A percentile compares a stretch with the other conserved stretches of the same genome.
Conservation (phyloP, 64 coral and sea anemone species). For the Montipora cactus region DNA sequence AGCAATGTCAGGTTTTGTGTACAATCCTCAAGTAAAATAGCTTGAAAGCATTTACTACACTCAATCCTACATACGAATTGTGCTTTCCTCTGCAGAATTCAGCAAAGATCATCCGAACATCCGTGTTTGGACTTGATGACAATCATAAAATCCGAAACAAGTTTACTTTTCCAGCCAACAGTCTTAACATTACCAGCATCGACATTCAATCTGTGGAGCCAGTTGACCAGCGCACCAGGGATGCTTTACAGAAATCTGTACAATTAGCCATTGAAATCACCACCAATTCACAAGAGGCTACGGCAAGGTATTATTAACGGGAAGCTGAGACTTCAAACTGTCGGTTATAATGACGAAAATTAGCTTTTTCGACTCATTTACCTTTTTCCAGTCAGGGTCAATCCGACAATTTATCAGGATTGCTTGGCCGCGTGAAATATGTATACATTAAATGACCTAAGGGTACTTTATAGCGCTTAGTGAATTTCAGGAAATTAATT, state of each 20-base stretch:
- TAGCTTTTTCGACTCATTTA: too few relatives aligned
- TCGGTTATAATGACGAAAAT: too few relatives aligned
- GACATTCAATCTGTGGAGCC: constrained; percentile 99
- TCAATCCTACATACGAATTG: neutral
- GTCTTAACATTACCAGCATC: constrained; percentile 93
- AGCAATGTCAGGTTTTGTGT: too few relatives aligned
- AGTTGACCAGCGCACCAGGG: constrained; percentile 95
- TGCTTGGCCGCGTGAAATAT: too few relatives aligned
- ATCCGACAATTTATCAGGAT: too few relatives aligned
- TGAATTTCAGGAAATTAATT: too few relatives aligned
- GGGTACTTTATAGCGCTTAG: too few relatives aligned
- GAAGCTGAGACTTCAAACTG: neutral
- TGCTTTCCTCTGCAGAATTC: constrained; percentile 80
- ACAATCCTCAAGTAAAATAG: too few relatives aligned
- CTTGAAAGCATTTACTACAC: too few relatives aligned
- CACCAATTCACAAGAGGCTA: constrained; percentile 98
- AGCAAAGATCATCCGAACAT: constrained; percentile 97
- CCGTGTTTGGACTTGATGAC: constrained; percentile 97
- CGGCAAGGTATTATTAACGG: constrained; percentile 75
- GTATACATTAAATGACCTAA: too few relatives aligned
- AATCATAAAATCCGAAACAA: constrained; percentile 94
- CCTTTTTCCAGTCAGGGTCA: too few relatives aligned
- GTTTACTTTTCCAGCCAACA: constrained; percentile 94
- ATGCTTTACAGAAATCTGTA: constrained; percentile 97
- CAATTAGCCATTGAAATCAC: constrained; percentile 99